phyloP scores from a whole-genome alignment of 2,888 invertebrate genomes.

The Trilocha varians region DNA sequence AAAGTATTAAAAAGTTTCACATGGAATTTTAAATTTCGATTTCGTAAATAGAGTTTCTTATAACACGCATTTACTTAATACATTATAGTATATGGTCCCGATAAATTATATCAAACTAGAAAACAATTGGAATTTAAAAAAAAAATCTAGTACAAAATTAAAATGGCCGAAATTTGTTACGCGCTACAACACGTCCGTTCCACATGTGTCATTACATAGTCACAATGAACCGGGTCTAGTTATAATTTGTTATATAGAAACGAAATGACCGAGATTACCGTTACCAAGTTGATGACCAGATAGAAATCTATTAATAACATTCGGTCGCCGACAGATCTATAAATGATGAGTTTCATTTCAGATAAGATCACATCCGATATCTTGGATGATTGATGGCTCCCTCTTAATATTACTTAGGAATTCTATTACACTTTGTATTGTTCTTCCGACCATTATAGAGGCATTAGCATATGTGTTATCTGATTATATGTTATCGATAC shows the following conservation, averaged over 20 bases:
- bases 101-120: too few species aligned
- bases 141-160: too few species aligned
- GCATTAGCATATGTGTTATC: slow-evolving; percentile 50
- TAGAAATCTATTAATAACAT: slow-evolving; percentile 71
- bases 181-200: too few species aligned
- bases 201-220: slow-evolving; percentile 13
- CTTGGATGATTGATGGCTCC: slow-evolving; percentile 62
- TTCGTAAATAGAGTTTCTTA: too few species aligned
- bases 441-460: slow-evolving; percentile 54
- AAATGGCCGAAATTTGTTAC: too few species aligned
- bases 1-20: too few species aligned
- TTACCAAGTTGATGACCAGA: slow-evolving; percentile 67
- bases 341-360: slow-evolving; percentile 72
- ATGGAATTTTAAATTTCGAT: too few species aligned
- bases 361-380: slow-evolving; percentile 67
- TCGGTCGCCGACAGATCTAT: slow-evolving; percentile 66
- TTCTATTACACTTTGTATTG: slow-evolving; percentile 65
- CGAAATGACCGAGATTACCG: slow-evolving; percentile 58
- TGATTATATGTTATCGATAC: neutral
- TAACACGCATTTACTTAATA: too few species aligned
- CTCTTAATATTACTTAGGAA: slow-evolving; percentile 54
- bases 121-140: too few species aligned
- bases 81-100: too few species aligned
- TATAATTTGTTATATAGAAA: slow-evolving; percentile 59
- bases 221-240: slow-evolving; percentile 23